These are phyloP conservation scores for Actinernus sp. DNA, from an alignment of 92 coral and sea anemone genomes.

Conservation along the genomic window DNA sequence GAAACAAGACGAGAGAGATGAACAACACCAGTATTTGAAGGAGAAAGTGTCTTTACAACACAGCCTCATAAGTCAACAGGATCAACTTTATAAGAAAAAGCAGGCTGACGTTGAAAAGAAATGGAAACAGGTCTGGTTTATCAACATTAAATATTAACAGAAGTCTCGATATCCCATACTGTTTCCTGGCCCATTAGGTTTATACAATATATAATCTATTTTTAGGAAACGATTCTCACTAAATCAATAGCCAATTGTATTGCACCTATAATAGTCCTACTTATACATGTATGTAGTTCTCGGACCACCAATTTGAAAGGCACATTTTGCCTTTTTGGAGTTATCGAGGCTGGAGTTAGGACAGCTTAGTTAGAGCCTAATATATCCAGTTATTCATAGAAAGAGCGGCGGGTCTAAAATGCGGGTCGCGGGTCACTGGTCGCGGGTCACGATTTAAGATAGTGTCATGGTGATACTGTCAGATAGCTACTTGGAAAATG, in stretches of 20 bases:
- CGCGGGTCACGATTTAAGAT: too few species aligned
- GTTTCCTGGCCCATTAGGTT: background rate
- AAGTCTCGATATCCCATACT: background rate
- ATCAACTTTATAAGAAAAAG: conserved; percentile 62
- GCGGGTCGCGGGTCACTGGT: too few species aligned
- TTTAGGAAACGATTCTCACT: background rate
- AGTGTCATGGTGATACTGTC: too few species aligned
- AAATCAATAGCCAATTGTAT: too few species aligned
- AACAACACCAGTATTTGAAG: conserved; percentile 70
- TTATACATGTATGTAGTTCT: too few species aligned
- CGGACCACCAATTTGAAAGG: too few species aligned
- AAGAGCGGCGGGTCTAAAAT: too few species aligned
- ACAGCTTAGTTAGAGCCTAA: too few species aligned
- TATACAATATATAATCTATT: background rate
- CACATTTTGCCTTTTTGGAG: too few species aligned
- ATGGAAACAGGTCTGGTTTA: conserved; percentile 65
- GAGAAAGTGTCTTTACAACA: conserved; percentile 92
- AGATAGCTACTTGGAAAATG: too few species aligned
- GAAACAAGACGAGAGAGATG: conserved; percentile 82
- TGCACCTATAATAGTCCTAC: background rate
- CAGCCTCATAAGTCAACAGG: conserved; percentile 87
- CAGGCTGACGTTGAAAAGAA: conserved; percentile 68
- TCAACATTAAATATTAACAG: background rate
- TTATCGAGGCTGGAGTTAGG: too few species aligned
- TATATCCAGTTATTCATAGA: too few species aligned